Evolutionary conservation across 2,113 vertebrate species (phyloP).

Genomic region (Heptranchias perlo): DNA sequence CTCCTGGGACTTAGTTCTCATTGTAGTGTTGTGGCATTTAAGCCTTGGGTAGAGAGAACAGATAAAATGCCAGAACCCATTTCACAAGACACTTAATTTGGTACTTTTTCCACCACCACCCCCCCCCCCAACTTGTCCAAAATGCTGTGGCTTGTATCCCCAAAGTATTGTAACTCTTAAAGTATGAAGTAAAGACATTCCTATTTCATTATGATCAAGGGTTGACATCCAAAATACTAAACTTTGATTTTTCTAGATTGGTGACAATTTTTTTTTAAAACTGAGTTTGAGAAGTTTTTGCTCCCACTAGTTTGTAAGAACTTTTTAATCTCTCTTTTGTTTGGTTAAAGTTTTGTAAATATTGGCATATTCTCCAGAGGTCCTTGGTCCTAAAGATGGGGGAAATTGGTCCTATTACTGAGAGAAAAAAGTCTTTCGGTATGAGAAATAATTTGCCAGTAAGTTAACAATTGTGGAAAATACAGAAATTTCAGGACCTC

Average conservation of each 20-base stretch:
- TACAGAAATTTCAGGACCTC: neutral
- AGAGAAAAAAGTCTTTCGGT: neutral
- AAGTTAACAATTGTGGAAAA: neutral
- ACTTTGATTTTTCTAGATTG: neutral
- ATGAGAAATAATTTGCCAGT: neutral
- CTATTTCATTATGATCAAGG: too few species aligned
- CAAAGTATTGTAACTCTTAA: neutral
- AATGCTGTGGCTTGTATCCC: neutral
- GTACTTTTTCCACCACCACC: neutral
- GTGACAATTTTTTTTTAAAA: neutral
- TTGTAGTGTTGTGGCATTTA: neutral
- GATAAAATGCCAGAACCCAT: neutral
- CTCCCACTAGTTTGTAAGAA: neutral
- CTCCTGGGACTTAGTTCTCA: neutral
- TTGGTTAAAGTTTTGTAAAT: neutral
- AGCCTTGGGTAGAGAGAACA: neutral
- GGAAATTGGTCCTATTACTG: neutral
- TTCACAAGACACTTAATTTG: neutral
- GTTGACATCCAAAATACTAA: too few species aligned
- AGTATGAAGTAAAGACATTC: neutral
- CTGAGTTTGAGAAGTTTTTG: neutral
- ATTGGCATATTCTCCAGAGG: neutral
- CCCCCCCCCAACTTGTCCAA: neutral
- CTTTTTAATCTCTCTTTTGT: neutral
- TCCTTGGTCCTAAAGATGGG: neutral